Evolutionary conservation across 1,140 invertebrate species (phyloP), one percentile per base, ranked within the genome.

Genomic region (Drosophila melanica): DNA sequence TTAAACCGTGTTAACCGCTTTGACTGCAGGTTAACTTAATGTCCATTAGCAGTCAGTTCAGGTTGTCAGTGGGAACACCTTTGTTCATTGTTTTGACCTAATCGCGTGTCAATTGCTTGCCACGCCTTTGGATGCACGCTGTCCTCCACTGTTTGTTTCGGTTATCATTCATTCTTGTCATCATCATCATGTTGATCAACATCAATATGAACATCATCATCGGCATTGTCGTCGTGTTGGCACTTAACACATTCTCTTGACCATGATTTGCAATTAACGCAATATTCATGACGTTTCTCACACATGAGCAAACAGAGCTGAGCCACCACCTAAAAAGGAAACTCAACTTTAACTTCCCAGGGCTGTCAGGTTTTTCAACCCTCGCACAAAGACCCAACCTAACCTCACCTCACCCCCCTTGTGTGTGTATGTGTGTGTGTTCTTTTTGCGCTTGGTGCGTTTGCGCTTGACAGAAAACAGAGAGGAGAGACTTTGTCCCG

Each of bases 181-280:
- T 69, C 68, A 41, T 70, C 39, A n/a, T n/a, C n/a, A n/a, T n/a
- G n/a, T n/a, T n/a, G 20, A 20, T 35, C 64, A 35, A 23, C 57
- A 57, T 72, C 80, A 75, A 66, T 60, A 42, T 57, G 33, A 35
- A 23, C 57, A 62, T 78, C 80, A 75, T 66, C 65, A 42, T 60
- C 41, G 16, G 20, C 39, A 16, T 33, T 48, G 50, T 69, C 48
- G 67, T 77, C 66, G 77, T 84, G 85, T 78, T 84, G 84, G 85
- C 85, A 89, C 84, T 89, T 89, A 90, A 77, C 84, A 90, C 85
- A 90, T 90, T 90, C 85, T 84, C 84, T 84, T 90, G 80, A 71
- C 75, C 84, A 85, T 85, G 81, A 90, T 90, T 90, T 90, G 85
- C 89, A 90, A 90, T 90, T 90, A 90, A 90, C 89, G 85, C 78